These are phyloP conservation scores for Podarcis muralis DNA, from an alignment of 2,113 vertebrate species.

Conservation along the genomic window DNA sequence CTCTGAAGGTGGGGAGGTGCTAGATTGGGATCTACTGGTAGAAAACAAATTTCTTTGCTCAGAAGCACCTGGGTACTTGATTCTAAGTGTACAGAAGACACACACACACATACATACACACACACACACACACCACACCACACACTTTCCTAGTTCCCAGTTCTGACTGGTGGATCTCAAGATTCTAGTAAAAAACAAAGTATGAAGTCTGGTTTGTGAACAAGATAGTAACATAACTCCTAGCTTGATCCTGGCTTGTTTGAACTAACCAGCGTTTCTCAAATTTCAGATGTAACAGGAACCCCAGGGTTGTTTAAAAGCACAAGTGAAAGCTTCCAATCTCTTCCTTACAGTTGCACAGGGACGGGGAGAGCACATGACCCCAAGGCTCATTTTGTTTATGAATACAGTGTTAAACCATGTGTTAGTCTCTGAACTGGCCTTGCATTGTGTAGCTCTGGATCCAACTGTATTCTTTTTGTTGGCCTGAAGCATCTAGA, in stretches of 20 bases:
- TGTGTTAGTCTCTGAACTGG: background rate
- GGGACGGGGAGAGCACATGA: background rate
- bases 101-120: too few relatives aligned
- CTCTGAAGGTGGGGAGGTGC: too few relatives aligned
- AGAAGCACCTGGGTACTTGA: too few relatives aligned
- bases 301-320: background rate
- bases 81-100: too few relatives aligned
- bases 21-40: too few relatives aligned
- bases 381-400: background rate
- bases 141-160: too few relatives aligned
- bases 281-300: background rate
- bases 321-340: background rate
- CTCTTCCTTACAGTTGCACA: background rate
- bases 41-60: too few relatives aligned
- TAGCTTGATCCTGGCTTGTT: background rate
- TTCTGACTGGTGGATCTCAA: too few relatives aligned
- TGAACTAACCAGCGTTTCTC: background rate
- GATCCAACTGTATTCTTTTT: background rate
- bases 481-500: background rate
- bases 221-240: background rate
- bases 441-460: background rate
- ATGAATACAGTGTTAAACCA: background rate
- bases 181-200: too few relatives aligned
- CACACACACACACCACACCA: too few relatives aligned
- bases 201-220: background rate